A percentile compares a stretch with the other conserved stretches of the same genome.
Conservation (phyloP, 2,888 invertebrate genomes). For the Papilio demoleus region DNA sequence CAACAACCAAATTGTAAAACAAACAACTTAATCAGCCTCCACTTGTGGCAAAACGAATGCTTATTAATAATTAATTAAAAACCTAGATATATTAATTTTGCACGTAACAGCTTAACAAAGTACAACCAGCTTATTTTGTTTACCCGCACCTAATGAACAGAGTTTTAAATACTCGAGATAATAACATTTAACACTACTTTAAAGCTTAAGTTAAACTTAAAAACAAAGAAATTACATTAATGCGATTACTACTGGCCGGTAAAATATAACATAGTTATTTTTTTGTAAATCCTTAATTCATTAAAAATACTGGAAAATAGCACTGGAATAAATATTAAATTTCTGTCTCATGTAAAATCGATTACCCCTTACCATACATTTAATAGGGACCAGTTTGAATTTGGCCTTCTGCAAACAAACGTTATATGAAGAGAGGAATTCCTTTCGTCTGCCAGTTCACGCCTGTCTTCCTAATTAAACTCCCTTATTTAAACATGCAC, state of each 20-base stretch:
- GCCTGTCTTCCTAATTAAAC: neutral
- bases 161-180: conserved; percentile 3
- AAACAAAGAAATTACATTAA: conserved; percentile 2
- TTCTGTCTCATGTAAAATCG: neutral
- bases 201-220: too few relatives aligned
- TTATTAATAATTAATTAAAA: neutral
- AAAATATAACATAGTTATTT: neutral
- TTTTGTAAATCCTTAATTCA: too few relatives aligned
- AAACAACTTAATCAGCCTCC: neutral
- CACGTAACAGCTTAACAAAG: neutral
- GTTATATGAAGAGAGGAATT: neutral
- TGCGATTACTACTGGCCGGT: neutral
- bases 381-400: too few relatives aligned
- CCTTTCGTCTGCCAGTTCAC: neutral
- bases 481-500: neutral
- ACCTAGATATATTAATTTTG: neutral
- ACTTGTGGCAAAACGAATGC: neutral
- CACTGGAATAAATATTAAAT: neutral
- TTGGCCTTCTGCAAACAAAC: too few relatives aligned
- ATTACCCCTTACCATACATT: neutral
- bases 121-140: conserved; percentile 7
- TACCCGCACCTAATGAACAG: conserved; percentile 1
- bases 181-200: neutral
- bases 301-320: neutral
- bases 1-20: neutral